Evolutionary conservation across 2,113 vertebrate genomes (phyloP), one percentile per base, ranked within the genome.

Genomic region (Alligator mississippiensis): DNA sequence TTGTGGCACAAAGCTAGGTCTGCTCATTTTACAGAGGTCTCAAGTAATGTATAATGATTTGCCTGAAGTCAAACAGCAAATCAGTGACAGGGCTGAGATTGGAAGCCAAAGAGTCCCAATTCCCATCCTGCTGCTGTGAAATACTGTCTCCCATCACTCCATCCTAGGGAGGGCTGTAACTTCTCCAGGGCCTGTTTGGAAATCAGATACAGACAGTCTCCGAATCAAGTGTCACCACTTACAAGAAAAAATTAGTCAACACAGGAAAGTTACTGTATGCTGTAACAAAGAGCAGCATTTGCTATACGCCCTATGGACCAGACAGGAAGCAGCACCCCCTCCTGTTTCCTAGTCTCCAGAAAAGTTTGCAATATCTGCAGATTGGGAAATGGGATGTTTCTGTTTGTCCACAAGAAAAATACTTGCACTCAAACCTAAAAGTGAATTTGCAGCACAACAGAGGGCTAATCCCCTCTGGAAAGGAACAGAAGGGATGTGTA

Each of bases 341-440:
- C 28, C 38, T 75, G 72, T 61, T 68, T 1, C 2, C 68, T 4
- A 2, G 2, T 83, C 88, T 30, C 88, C 85, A 57, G 63, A 85
- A 4, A 0, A 80, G 9, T 77, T 66, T 17, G 81, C 47, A 74
- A 74, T 74, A 47, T 74, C 70, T 70, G 34, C 82, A 3, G 47
- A 38, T 24, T 80, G 85, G 91, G 88, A 79, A 85, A 85, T 3
- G 4, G 60, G 30, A 0, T 14, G 88, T 85, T 93, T 78, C 91
- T 70, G 74, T 63, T 11, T 5, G 60, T 34, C 54, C 12, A 2
- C 0, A 24, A 70, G 4, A 3, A 30, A 78, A 22, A 9, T 1
- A 0, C 84, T 47, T 15, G 3, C 0, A 0, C 7, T 21, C 2
- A 2, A 25, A 62, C 0, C 1, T 3, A 1, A 4, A 63, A 77